phyloP scores from a whole-genome alignment of 2,888 invertebrate species.

The Crematogaster levior region DNA sequence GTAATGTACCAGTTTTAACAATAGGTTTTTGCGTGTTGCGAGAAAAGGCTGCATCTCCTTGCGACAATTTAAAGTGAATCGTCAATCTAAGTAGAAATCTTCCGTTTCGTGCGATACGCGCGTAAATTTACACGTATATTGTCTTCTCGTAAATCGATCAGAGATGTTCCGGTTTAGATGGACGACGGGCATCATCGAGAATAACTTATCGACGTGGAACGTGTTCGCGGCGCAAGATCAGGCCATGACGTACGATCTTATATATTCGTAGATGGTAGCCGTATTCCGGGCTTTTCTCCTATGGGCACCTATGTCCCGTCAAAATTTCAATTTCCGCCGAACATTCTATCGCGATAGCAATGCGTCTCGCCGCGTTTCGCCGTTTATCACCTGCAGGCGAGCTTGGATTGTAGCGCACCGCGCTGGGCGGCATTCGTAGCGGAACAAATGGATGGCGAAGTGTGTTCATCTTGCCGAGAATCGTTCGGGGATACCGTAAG shows the following conservation, averaged over 20 bases:
- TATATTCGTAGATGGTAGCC: slow-evolving; percentile 37
- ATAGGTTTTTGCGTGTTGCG: not conserved
- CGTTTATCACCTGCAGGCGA: slow-evolving; percentile 76
- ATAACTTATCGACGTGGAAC: slow-evolving; percentile 77
- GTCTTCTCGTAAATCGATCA: slow-evolving; percentile 72
- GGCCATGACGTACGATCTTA: slow-evolving; percentile 73
- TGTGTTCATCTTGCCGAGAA: slow-evolving; percentile 61
- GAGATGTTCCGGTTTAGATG: slow-evolving; percentile 71
- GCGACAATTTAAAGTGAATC: slow-evolving; percentile 12
- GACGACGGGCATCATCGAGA: slow-evolving; percentile 77
- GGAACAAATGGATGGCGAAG: slow-evolving; percentile 72
- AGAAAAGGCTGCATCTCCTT: not conserved
- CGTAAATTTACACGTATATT: slow-evolving; percentile 53
- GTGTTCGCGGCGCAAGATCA: slow-evolving; percentile 68
- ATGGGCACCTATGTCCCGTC: slow-evolving; percentile 74
- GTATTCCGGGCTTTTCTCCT: slow-evolving; percentile 65
- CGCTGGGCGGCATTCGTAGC: slow-evolving; percentile 38
- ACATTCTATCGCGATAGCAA: slow-evolving; percentile 79
- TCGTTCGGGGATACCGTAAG: slow-evolving; percentile 30
- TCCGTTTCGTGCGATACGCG: not conserved
- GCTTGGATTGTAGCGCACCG: slow-evolving; percentile 62
- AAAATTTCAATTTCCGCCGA: slow-evolving; percentile 83
- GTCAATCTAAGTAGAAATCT: not conserved
- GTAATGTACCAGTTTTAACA: slow-evolving; percentile 6
- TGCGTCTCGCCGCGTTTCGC: slow-evolving; percentile 74